Evolutionary conservation across 2,888 invertebrate genomes (phyloP).

Genomic region (Orthosia cruda): DNA sequence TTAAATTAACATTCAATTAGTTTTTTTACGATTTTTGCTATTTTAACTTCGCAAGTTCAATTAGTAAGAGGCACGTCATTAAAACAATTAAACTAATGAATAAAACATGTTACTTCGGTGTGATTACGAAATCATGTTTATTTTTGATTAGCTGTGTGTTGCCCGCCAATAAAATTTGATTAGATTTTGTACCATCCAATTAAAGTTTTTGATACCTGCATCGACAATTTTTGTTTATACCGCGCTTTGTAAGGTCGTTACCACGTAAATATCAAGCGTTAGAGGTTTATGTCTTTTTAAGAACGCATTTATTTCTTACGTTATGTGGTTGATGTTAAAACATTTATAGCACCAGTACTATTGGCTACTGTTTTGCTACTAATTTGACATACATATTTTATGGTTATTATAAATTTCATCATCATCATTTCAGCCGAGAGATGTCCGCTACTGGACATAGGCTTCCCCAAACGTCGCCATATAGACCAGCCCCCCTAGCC

Average conservation of each 20-base stretch:
- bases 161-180: constrained; percentile 73
- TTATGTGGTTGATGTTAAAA: constrained; percentile 16
- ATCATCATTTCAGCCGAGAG: background rate
- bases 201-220: constrained; percentile 65
- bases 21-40: constrained; percentile 63
- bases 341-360: constrained; percentile 18
- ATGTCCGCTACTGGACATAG: background rate
- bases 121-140: constrained; percentile 73
- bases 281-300: constrained; percentile 50
- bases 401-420: constrained; percentile 3
- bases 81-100: constrained; percentile 72
- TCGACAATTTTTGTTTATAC: constrained; percentile 69
- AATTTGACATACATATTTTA: constrained; percentile 23
- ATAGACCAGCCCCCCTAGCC: too few species aligned
- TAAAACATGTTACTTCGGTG: constrained; percentile 66
- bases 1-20: constrained; percentile 66
- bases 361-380: constrained; percentile 53
- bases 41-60: constrained; percentile 62
- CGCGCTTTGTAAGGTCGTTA: constrained; percentile 57
- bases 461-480: too few species aligned
- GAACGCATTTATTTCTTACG: constrained; percentile 27
- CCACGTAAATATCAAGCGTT: constrained; percentile 34
- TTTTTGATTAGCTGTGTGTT: constrained; percentile 73
- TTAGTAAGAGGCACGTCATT: constrained; percentile 60
- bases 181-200: constrained; percentile 70